Conservation (phyloP, 2,888 invertebrate genomes). For the Apodemia zela region DNA sequence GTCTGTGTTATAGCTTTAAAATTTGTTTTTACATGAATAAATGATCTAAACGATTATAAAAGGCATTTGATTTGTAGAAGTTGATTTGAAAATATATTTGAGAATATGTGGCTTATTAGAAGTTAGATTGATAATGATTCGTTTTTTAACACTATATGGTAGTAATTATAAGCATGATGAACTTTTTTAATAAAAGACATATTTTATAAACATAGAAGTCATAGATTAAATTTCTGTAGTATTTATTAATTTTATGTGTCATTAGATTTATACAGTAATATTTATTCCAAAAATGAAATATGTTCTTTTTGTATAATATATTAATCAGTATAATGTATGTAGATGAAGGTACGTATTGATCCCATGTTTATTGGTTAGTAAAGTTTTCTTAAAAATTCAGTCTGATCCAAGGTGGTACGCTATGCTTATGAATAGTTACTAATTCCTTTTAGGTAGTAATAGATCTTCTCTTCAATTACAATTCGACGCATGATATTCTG, state of each 20-base stretch:
- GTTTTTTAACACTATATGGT: too few species aligned
- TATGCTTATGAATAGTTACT: constrained; percentile 56
- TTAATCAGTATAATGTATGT: constrained; percentile 18
- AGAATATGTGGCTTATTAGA: too few species aligned
- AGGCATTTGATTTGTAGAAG: too few species aligned
- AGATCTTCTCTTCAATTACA: constrained; percentile 45
- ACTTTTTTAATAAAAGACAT: not conserved
- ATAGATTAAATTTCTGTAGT: not conserved
- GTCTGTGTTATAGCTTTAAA: too few species aligned
- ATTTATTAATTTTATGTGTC: not conserved
- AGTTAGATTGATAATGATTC: too few species aligned
- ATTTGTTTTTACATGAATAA: too few species aligned
- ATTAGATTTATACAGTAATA: not conserved
- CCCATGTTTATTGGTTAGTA: not conserved
- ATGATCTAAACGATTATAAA: too few species aligned
- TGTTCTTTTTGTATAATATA: constrained; percentile 8
- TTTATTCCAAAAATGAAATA: not conserved
- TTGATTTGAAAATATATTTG: too few species aligned
- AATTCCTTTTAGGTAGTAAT: constrained; percentile 55
- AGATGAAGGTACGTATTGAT: constrained; percentile 23
- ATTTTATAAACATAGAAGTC: not conserved
- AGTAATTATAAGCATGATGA: too few species aligned
- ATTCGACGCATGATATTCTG: constrained; percentile 59
- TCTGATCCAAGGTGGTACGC: constrained; percentile 51
- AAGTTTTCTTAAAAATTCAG: constrained; percentile 33